Conservation (phyloP, 2,113 vertebrate species). For the Recurvirostra avosetta region DNA sequence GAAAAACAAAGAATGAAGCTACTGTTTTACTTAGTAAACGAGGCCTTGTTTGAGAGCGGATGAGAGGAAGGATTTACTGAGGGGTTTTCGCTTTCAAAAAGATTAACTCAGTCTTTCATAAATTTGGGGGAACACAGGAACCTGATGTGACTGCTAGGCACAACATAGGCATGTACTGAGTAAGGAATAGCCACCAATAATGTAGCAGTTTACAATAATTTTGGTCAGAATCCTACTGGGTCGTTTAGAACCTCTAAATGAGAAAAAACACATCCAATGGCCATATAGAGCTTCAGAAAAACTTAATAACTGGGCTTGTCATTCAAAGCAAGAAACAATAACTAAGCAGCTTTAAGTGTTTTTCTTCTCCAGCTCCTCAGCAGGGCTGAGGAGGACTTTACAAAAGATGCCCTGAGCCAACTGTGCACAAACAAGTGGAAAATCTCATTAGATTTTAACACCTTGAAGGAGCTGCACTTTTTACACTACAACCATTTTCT, state of each 20-base stretch:
- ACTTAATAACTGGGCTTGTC: background rate
- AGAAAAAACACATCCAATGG: background rate
- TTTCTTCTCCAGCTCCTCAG: background rate
- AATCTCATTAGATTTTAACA: slow-evolving; percentile 58
- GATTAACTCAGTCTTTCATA: background rate
- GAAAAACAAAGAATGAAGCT: background rate
- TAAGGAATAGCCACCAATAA: background rate
- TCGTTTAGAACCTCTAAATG: background rate
- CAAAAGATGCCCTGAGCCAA: background rate
- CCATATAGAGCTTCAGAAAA: background rate
- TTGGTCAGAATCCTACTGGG: background rate
- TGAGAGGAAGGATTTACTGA: background rate
- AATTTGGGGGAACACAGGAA: background rate
- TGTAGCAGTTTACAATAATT: background rate
- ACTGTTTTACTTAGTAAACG: background rate
- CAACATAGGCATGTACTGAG: background rate
- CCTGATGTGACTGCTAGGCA: background rate
- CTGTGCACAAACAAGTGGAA: slow-evolving; percentile 4
- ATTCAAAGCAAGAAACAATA: background rate
- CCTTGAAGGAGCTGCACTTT: background rate
- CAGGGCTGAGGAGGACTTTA: background rate
- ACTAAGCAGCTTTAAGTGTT: background rate
- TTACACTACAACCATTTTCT: background rate
- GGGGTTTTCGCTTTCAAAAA: background rate
- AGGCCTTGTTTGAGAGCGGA: background rate